Percentiles rank a stretch among this genome's conserved stretches.
Conservation (phyloP, 2,797 vertebrate species). For the Pangasius krempfi region DNA sequence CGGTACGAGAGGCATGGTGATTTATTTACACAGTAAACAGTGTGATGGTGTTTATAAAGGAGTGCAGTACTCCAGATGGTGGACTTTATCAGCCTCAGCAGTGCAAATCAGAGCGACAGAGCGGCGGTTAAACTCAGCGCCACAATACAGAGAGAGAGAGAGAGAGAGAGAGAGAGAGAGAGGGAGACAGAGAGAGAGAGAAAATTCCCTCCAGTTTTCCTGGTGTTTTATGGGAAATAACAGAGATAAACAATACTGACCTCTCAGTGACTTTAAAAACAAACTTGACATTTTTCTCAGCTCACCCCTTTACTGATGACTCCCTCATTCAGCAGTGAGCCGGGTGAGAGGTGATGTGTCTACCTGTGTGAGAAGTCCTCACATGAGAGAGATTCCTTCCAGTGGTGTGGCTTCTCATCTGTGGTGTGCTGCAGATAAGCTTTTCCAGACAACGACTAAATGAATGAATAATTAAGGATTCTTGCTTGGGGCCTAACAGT, state of each 20-base stretch:
- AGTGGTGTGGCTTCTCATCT: background rate
- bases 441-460: background rate
- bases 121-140: background rate
- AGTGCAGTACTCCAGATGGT: constrained; percentile 64
- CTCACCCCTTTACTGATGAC: background rate
- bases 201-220: constrained; percentile 4
- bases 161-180: constrained; percentile 3
- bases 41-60: constrained; percentile 44
- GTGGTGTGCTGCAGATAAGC: background rate
- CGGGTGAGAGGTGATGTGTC: background rate
- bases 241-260: background rate
- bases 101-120: constrained; percentile 51
- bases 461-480: background rate
- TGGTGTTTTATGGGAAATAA: background rate
- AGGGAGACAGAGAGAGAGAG: background rate
- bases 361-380: background rate
- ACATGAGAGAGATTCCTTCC: too few relatives aligned
- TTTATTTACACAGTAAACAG: constrained; percentile 37
- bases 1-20: constrained; percentile 12
- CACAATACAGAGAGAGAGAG: background rate
- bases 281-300: background rate
- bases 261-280: background rate
- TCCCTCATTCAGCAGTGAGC: background rate
- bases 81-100: constrained; percentile 51
- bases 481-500: background rate